Evolutionary conservation across 2,888 invertebrate species (phyloP).

Genomic region (Lasioglossum morio): DNA sequence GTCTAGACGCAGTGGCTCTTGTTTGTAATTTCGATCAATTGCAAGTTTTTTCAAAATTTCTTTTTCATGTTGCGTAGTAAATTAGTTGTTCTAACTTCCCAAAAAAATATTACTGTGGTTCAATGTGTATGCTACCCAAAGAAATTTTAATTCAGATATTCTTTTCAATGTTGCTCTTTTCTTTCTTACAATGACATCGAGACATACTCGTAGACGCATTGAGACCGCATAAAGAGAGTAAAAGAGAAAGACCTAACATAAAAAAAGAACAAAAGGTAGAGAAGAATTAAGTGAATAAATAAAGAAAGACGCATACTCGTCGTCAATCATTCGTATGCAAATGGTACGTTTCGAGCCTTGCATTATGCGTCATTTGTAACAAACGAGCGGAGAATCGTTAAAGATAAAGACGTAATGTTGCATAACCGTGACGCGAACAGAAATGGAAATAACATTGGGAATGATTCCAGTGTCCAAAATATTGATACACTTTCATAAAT

Average conservation of each 20-base stretch:
- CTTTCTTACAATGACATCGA: not conserved
- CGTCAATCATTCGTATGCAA: constrained; percentile 61
- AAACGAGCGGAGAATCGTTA: constrained; percentile 38
- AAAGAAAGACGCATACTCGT: constrained; percentile 28
- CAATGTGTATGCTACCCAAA: not conserved
- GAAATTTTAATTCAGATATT: not conserved
- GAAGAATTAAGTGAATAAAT: not conserved
- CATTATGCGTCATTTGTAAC: constrained; percentile 56
- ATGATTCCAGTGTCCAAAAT: not conserved
- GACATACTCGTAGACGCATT: not conserved
- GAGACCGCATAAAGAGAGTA: not conserved
- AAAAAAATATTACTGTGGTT: too few species aligned
- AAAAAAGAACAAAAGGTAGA: not conserved
- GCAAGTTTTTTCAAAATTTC: too few species aligned
- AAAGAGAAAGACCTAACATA: constrained; percentile 1
- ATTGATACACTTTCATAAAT: not conserved
- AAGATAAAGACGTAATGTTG: constrained; percentile 36
- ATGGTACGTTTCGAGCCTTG: constrained; percentile 57
- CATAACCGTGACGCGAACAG: constrained; percentile 26
- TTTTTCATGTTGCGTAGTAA: too few species aligned
- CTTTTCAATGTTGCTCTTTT: not conserved
- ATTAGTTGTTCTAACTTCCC: too few species aligned
- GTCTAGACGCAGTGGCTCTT: too few species aligned
- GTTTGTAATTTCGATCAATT: too few species aligned
- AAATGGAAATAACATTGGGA: constrained; percentile 21